These are phyloP conservation scores for Florisuga fusca DNA, from an alignment of 2,797 vertebrate genomes.

Conservation along the genomic window DNA sequence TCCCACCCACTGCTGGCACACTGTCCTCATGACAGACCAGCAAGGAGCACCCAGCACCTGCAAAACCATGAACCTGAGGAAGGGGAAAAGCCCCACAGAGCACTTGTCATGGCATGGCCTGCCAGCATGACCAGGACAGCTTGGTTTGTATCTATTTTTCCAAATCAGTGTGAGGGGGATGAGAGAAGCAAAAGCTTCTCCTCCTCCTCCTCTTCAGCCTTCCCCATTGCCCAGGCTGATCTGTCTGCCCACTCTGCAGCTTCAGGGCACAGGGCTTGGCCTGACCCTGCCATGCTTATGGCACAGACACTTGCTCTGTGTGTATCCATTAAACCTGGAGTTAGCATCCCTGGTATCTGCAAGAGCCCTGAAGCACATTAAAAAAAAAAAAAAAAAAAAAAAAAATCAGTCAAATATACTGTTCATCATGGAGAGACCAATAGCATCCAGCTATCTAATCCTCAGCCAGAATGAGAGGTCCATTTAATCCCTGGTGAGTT, in stretches of 20 bases:
- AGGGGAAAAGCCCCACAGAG: not conserved
- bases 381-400: not conserved
- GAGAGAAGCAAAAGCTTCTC: not conserved
- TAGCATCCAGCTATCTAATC: not conserved
- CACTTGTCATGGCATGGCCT: too few species aligned
- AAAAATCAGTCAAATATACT: not conserved
- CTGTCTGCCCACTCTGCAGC: not conserved
- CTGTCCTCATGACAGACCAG: not conserved
- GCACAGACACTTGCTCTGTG: not conserved
- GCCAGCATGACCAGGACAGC: not conserved
- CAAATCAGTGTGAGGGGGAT: accelerated
- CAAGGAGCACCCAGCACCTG: not conserved
- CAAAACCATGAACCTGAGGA: not conserved
- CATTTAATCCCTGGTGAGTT: not conserved
- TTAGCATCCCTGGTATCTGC: not conserved
- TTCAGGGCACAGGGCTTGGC: not conserved
- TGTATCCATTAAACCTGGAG: accelerated
- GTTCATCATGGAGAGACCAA: not conserved
- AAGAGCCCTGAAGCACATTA: not conserved
- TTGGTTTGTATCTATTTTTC: not conserved
- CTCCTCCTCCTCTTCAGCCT: not conserved
- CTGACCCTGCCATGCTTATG: not conserved
- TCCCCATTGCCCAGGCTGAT: not conserved
- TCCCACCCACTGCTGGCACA: accelerated
- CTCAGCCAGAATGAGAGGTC: not conserved